Percentiles rank a stretch among this genome's conserved stretches.
Conservation (phyloP, 2,113 vertebrate genomes). For the Hemicordylus capensis region DNA sequence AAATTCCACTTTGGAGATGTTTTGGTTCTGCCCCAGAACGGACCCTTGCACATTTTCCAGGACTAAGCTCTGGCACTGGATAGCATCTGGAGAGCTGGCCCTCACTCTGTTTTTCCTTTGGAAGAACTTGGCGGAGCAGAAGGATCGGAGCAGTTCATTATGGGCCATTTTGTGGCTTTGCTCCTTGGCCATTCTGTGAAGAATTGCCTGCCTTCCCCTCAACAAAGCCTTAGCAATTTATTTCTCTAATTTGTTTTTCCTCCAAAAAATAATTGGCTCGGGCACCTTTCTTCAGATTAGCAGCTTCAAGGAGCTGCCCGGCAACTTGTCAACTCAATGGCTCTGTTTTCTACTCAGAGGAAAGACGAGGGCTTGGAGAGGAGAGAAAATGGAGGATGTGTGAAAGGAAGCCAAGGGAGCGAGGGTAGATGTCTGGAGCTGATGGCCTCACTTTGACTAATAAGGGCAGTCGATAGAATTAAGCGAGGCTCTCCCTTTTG, state of each 20-base stretch:
- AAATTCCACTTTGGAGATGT: too few relatives aligned
- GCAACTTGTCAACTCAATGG: neutral
- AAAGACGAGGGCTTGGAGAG: neutral
- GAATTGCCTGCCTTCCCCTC: neutral
- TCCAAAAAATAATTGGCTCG: neutral
- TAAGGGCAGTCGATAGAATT: neutral
- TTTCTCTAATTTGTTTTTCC: neutral
- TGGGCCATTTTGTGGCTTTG: neutral
- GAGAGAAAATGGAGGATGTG: neutral
- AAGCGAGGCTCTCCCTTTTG: constrained; percentile 1
- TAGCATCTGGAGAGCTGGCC: neutral
- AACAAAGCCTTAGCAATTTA: neutral
- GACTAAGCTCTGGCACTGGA: neutral
- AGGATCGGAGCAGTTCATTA: neutral
- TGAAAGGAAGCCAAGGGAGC: neutral
- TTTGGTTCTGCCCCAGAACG: too few relatives aligned
- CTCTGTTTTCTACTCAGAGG: neutral
- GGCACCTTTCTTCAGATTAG: neutral
- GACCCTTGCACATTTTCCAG: neutral
- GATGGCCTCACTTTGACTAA: neutral
- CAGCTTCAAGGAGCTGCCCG: neutral
- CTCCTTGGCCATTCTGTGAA: neutral
- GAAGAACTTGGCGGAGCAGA: neutral
- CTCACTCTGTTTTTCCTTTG: neutral
- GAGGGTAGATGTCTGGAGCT: neutral